Base-by-base conservation (phyloP, 2,888 invertebrate genomes). In the Leptura quadrifasciata region DNA sequence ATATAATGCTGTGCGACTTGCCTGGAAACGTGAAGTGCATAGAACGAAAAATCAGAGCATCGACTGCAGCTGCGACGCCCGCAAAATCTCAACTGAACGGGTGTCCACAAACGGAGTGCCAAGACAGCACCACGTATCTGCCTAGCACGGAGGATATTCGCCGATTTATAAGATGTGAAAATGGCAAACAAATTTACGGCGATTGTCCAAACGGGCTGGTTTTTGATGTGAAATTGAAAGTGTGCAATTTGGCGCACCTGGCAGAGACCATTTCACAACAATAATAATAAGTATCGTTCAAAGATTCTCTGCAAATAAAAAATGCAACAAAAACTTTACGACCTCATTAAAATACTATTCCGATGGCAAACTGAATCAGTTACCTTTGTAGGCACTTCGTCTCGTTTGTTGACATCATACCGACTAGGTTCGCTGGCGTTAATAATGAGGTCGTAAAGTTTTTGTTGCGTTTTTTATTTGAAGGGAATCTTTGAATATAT, bases 1-100 rank as follows among this genome's bases (percentile, higher is more conserved):
- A 79, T 17, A 47, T 80, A 8, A 39, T 73, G 35, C 76, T 76
- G 12, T 84, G 84, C 72, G 83, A 83, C 61, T 83, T 77, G 78
- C 82, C 83, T 6, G 65, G 17, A 17, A 74, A 73, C 39, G 82
- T 78, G 6, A 76, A 71, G 57, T 82, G 82, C 27, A 35, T 39
- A 54, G 18, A 54, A 39, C 20, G 21, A 18, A 68, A 39, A 12
- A 54, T 31, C 20, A 72, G 61, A 31, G 70, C 65, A 47, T 54
- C 71, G 18, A 72, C 76, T 15, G 63, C 21, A 63, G 2, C 52
- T 18, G 10, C 67, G 0, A 12, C 24, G 15, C 2, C 10, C 0
- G 54, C n/a, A 54, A 54, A 20, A 55, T 21, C 57, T 18, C 9
- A 18, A 57, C 9, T 12, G 2, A 21, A 9, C 57, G 4, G 0